A percentile compares a stretch with the other conserved stretches of the same genome.
These are phyloP conservation scores for Cavia aperea DNA, from an alignment of 2,113 vertebrate genomes.

Conservation along the genomic window DNA sequence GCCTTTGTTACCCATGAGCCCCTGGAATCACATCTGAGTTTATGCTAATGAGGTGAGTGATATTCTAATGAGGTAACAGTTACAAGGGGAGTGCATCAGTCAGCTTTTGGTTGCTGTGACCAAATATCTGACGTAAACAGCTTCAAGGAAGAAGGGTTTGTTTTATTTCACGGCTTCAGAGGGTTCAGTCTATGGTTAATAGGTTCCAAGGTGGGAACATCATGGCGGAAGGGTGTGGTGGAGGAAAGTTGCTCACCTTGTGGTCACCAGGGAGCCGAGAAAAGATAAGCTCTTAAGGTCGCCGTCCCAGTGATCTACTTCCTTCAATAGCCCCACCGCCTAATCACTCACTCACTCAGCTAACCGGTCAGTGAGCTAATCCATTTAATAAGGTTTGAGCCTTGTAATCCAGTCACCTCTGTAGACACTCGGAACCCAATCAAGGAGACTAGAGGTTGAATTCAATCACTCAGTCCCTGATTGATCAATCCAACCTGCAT, in stretches of 20 bases:
- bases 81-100: background rate
- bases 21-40: background rate
- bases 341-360: background rate
- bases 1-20: background rate
- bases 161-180: background rate
- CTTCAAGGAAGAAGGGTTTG: background rate
- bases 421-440: background rate
- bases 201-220: background rate
- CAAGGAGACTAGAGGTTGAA: background rate
- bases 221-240: background rate
- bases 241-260: background rate
- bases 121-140: background rate
- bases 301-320: background rate
- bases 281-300: background rate
- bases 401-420: background rate
- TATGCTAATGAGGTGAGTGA: background rate
- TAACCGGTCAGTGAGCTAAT: background rate
- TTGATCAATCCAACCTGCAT: background rate
- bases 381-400: background rate
- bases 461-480: background rate
- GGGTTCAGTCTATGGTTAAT: background rate
- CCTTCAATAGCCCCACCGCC: background rate
- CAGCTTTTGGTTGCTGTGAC: background rate
- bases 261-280: background rate
- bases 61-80: background rate